phyloP scores from a whole-genome alignment of 2,113 vertebrate species.

The Gobius niger region DNA sequence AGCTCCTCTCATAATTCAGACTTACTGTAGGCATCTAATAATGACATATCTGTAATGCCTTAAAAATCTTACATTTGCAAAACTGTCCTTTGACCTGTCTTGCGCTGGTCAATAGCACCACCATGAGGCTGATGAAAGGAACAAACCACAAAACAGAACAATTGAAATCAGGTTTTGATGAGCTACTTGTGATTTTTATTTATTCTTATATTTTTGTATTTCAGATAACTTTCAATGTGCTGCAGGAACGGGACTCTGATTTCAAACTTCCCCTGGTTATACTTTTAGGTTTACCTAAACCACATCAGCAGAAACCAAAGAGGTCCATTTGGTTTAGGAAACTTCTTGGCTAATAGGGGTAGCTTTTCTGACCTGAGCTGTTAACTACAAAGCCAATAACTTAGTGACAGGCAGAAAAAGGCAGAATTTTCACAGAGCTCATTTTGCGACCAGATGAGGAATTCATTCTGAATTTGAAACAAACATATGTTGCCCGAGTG shows the following conservation, averaged over 20 bases:
- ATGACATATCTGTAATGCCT: too few relatives aligned
- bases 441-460: constrained; percentile 60
- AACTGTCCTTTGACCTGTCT: too few relatives aligned
- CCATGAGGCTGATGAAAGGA: too few relatives aligned
- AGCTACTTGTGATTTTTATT: background rate
- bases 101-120: too few relatives aligned
- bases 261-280: constrained; percentile 73
- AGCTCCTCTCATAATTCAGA: too few relatives aligned
- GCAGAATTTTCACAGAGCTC: constrained; percentile 35
- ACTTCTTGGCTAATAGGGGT: constrained; percentile 26
- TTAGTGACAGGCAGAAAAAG: constrained; percentile 20
- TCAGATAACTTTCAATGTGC: constrained; percentile 66
- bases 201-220: background rate
- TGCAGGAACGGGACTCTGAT: constrained; percentile 48
- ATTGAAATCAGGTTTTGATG: too few relatives aligned
- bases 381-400: constrained; percentile 12
- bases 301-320: constrained; percentile 43
- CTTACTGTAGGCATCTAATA: too few relatives aligned
- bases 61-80: too few relatives aligned
- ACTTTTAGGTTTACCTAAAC: constrained; percentile 44
- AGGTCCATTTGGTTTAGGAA: constrained; percentile 56
- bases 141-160: too few relatives aligned
- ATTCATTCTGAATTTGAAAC: constrained; percentile 54
- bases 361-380: background rate
- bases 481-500: constrained; percentile 62